A percentile compares a stretch with the other conserved stretches of the same genome.
Conservation (phyloP, 2,113 vertebrate species). For the Megalops atlanticus region DNA sequence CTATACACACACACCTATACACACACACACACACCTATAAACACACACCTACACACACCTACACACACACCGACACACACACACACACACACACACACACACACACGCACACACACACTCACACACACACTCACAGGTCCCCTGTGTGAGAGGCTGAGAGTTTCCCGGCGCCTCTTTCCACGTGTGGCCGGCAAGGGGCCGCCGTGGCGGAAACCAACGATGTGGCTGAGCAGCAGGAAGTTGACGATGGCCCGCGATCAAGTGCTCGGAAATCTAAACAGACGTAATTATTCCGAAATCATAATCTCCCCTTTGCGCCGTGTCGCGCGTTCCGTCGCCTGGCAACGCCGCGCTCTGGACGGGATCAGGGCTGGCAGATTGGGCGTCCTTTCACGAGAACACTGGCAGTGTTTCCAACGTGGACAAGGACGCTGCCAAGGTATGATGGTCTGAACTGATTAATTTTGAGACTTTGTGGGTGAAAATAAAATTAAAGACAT, state of each 20-base stretch:
- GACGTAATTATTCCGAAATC: neutral
- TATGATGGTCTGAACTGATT: conserved; percentile 14
- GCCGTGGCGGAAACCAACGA: neutral
- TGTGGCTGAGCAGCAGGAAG: neutral
- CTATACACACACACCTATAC: no score
- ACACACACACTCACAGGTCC: neutral
- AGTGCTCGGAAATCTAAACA: neutral
- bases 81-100: neutral
- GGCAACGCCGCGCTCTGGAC: conserved; percentile 21
- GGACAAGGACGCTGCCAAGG: conserved; percentile 23
- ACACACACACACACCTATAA: neutral
- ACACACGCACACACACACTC: no score
- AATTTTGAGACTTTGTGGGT: conserved; percentile 17
- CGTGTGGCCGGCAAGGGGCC: neutral
- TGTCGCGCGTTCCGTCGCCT: neutral
- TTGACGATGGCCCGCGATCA: neutral
- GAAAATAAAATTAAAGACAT: no score
- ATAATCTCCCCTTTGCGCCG: conserved; percentile 9
- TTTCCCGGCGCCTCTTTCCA: no score
- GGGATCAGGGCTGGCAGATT: neutral
- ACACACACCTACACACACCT: no score
- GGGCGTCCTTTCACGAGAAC: conserved; percentile 20
- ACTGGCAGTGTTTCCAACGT: conserved; percentile 21
- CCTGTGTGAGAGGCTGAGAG: no score
- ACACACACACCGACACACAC: no score